Evolutionary conservation across 64 coral and sea anemone species (phyloP).

Genomic region (Stichodactyla mertensii): DNA sequence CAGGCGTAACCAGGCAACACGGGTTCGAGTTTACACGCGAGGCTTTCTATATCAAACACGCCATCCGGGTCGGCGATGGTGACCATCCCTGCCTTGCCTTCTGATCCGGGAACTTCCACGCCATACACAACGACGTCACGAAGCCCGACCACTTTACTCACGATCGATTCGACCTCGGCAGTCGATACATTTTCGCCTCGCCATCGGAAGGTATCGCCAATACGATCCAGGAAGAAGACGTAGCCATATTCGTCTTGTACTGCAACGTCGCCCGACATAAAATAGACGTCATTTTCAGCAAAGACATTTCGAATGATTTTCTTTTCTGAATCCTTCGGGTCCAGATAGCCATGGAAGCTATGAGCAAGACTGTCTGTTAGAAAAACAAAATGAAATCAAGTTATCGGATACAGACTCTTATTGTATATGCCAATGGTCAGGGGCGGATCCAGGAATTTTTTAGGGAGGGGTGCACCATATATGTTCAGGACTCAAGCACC

Average conservation of each 20-base stretch:
- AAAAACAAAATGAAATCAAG: not conserved
- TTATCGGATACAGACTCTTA: no score
- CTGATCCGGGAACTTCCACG: conserved; percentile 63
- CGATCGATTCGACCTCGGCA: conserved; percentile 73
- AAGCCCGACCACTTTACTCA: conserved; percentile 56
- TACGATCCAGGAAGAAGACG: conserved; percentile 85
- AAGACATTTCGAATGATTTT: conserved; percentile 71
- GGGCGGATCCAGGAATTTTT: no score
- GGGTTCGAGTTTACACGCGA: conserved; percentile 33
- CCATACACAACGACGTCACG: conserved; percentile 74
- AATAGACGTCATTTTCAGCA: conserved; percentile 49
- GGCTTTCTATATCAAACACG: conserved; percentile 35
- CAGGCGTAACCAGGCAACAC: conserved; percentile 62
- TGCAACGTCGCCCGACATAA: conserved; percentile 63
- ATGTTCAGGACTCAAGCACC: no score
- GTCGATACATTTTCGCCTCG: conserved; percentile 95
- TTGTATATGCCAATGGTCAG: no score
- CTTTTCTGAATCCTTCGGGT: conserved; percentile 65
- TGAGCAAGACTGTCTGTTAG: conserved; percentile 21
- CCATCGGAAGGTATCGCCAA: conserved; percentile 95
- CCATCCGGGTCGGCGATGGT: conserved; percentile 61
- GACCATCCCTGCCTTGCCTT: conserved; percentile 72
- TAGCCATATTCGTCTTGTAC: conserved; percentile 77
- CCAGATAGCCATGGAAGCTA: conserved; percentile 79
- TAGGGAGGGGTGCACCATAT: no score